A percentile compares a stretch with the other conserved stretches of the same genome.
phyloP scores from a whole-genome alignment of 2,113 vertebrate genomes.

The Archocentrus centrarchus region DNA sequence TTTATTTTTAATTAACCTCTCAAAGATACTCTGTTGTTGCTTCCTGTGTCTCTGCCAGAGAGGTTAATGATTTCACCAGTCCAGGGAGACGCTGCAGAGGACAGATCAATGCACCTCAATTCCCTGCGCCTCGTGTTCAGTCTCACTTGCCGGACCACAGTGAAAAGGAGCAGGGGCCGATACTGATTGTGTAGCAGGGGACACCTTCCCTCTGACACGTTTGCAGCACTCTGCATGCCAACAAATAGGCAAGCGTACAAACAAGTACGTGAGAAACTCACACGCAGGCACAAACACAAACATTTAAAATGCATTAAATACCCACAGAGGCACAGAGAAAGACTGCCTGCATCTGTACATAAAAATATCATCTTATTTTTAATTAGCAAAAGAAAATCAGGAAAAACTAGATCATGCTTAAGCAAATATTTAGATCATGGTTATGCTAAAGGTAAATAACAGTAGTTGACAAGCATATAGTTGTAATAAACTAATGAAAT shows the following conservation, averaged over 20 bases:
- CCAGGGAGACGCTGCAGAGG: conserved; percentile 73
- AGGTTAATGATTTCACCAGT: conserved; percentile 85
- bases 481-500: background rate
- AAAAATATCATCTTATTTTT: background rate
- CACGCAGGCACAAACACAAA: background rate
- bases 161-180: conserved; percentile 67
- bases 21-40: conserved; percentile 82
- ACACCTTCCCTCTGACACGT: conserved; percentile 32
- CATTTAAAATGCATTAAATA: conserved; percentile 26
- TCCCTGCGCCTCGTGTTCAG: conserved; percentile 73
- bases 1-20: conserved; percentile 89
- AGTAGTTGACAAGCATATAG: background rate
- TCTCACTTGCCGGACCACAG: conserved; percentile 73
- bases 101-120: conserved; percentile 85
- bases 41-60: conserved; percentile 80
- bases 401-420: background rate
- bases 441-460: background rate
- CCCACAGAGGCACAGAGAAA: background rate
- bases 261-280: conserved; percentile 15
- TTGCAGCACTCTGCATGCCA: conserved; percentile 44
- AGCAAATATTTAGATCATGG: background rate
- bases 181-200: conserved; percentile 57
- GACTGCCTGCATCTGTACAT: background rate
- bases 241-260: conserved; percentile 18
- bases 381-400: background rate